Conservation (phyloP, 2,888 invertebrate species). For the Dascillus cervinus region DNA sequence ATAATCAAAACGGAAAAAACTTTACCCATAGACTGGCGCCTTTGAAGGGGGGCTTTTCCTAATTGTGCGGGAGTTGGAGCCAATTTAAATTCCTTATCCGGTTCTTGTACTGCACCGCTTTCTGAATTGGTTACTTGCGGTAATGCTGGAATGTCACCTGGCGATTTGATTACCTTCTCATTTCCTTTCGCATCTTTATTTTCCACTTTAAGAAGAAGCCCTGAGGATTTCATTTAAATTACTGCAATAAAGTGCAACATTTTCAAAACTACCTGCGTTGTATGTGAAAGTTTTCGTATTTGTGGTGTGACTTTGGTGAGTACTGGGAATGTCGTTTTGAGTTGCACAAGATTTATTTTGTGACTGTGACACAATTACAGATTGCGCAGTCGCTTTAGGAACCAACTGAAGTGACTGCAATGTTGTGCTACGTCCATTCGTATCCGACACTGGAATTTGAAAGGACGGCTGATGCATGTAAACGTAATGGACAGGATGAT, state of each 20-base stretch:
- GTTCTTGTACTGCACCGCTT: constrained; percentile 15
- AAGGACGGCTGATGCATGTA: constrained; percentile 42
- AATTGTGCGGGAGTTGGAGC: constrained; percentile 93
- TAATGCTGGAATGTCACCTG: constrained; percentile 22
- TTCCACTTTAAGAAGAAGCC: too few species aligned
- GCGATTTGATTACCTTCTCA: constrained; percentile 14
- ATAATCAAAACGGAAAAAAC: too few species aligned
- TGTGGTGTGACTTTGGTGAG: too few species aligned
- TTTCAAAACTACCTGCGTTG: too few species aligned
- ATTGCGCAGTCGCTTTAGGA: constrained; percentile 41
- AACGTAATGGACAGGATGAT: constrained; percentile 40
- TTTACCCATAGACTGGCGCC: constrained; percentile 75
- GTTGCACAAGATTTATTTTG: constrained; percentile 24
- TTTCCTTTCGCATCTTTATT: constrained; percentile 8
- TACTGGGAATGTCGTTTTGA: too few species aligned
- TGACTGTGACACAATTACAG: constrained; percentile 51
- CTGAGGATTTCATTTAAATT: too few species aligned
- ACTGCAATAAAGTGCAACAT: too few species aligned
- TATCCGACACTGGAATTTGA: constrained; percentile 45
- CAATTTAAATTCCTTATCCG: constrained; percentile 55
- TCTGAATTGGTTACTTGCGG: constrained; percentile 16
- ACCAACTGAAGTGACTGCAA: constrained; percentile 34
- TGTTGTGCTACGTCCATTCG: constrained; percentile 28
- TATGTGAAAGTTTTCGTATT: too few species aligned
- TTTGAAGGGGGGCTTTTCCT: constrained; percentile 81